A percentile compares a stretch with the other conserved stretches of the same genome.
Evolutionary conservation across 2,888 invertebrate genomes (phyloP).

Genomic region (Baronia brevicornis): DNA sequence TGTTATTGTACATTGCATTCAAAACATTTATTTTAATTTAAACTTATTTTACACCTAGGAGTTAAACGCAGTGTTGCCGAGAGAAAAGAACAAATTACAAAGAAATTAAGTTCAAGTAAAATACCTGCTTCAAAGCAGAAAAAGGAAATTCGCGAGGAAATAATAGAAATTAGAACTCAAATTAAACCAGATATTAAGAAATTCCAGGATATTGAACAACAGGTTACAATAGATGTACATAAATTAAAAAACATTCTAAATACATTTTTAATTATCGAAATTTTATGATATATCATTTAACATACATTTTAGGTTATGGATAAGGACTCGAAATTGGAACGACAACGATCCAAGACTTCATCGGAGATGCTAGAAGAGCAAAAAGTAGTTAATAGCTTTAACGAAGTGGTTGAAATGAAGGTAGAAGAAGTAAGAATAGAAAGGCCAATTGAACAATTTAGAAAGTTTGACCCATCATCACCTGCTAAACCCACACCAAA

Average conservation of each 20-base stretch:
- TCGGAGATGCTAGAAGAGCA: constrained; percentile 53
- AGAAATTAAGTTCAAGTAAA: constrained; percentile 81
- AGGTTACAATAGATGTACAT: too few species aligned
- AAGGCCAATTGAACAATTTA: constrained; percentile 54
- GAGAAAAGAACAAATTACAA: constrained; percentile 83
- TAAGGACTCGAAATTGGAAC: constrained; percentile 57
- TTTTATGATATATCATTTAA: constrained; percentile 4
- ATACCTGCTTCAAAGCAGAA: constrained; percentile 84
- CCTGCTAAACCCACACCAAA: constrained; percentile 70
- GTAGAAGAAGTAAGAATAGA: constrained; percentile 54
- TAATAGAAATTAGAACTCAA: constrained; percentile 81
- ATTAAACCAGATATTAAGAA: constrained; percentile 74
- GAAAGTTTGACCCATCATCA: constrained; percentile 63
- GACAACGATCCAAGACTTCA: constrained; percentile 55
- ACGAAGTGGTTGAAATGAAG: constrained; percentile 35
- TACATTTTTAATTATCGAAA: constrained; percentile 12
- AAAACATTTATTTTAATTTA: constrained; percentile 8
- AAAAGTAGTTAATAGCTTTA: constrained; percentile 33
- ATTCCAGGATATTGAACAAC: constrained; percentile 69
- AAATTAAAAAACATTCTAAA: too few species aligned
- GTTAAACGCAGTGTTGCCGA: constrained; percentile 84
- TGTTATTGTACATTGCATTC: background rate
- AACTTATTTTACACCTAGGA: constrained; percentile 31
- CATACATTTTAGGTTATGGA: constrained; percentile 42
- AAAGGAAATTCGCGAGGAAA: constrained; percentile 83